Conservation (phyloP, 2,888 invertebrate species). For the Crocallis elinguaria region DNA sequence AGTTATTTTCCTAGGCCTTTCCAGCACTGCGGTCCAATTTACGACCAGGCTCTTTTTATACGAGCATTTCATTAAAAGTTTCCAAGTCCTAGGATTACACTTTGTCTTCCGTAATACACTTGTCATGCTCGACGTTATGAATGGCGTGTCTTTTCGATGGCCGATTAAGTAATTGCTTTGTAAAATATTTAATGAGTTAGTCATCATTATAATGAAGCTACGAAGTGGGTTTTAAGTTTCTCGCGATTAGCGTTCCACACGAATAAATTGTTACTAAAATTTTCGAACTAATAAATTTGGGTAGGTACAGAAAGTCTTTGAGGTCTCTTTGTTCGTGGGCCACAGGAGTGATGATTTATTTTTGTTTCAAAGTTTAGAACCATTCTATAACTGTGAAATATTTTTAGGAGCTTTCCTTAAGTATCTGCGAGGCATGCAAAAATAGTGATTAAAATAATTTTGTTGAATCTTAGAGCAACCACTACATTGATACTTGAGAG, state of each 20-base stretch:
- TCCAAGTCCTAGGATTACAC: conserved; percentile 52
- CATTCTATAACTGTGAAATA: conserved; percentile 3
- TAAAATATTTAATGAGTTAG: conserved; percentile 29
- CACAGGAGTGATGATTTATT: conserved; percentile 31
- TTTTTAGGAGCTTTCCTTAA: background rate
- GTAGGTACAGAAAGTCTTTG: conserved; percentile 2
- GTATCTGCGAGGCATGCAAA: background rate
- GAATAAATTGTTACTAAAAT: conserved; percentile 24
- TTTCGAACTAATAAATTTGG: conserved; percentile 29
- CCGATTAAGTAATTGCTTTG: conserved; percentile 22
- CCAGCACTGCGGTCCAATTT: conserved; percentile 52
- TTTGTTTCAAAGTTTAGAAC: conserved; percentile 16
- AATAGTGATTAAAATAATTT: background rate
- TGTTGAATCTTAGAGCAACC: no score
- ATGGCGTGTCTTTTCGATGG: conserved; percentile 19
- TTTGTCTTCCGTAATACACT: conserved; percentile 48
- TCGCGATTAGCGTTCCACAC: conserved; percentile 19
- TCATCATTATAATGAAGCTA: conserved; percentile 23
- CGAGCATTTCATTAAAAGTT: conserved; percentile 61
- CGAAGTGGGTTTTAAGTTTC: conserved; percentile 26
- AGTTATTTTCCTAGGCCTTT: conserved; percentile 36
- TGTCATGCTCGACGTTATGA: conserved; percentile 47
- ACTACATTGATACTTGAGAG: no score
- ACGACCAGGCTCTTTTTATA: conserved; percentile 53
- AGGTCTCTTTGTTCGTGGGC: conserved; percentile 17